Percentiles rank a stretch among this genome's conserved stretches.
Conservation (phyloP, 2,888 invertebrate genomes). For the Ochropacha duplaris region DNA sequence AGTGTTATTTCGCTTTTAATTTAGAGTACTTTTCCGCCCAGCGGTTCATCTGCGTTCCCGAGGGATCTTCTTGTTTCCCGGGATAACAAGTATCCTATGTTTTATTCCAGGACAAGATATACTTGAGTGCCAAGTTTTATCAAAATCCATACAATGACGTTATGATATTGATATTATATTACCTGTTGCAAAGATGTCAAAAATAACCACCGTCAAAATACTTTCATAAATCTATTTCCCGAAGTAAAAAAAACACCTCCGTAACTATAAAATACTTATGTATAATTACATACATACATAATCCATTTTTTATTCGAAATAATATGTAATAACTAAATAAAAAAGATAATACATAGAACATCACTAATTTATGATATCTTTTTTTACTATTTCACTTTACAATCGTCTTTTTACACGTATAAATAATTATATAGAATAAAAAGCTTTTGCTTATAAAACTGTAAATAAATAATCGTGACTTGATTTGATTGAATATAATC, state of each 20-base stretch:
- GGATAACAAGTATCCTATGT: too few relatives aligned
- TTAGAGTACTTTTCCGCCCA: too few relatives aligned
- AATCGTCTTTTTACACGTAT: constrained; percentile 14
- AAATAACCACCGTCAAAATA: constrained; percentile 24
- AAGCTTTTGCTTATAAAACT: background rate
- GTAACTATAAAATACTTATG: constrained; percentile 35
- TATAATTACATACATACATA: constrained; percentile 45
- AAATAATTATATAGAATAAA: background rate
- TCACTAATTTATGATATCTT: constrained; percentile 34
- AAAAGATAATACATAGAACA: constrained; percentile 51
- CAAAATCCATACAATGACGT: too few relatives aligned
- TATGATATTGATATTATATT: too few relatives aligned
- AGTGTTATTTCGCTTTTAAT: too few relatives aligned
- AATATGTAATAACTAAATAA: constrained; percentile 43
- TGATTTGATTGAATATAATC: background rate
- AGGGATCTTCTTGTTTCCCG: too few relatives aligned
- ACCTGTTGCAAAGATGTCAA: too few relatives aligned
- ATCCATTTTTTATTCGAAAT: constrained; percentile 49
- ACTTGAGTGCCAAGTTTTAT: too few relatives aligned
- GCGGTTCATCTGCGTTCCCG: too few relatives aligned
- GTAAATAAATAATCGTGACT: background rate
- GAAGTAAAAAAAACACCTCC: constrained; percentile 20
- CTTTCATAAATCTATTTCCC: constrained; percentile 11
- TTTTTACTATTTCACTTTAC: constrained; percentile 27
- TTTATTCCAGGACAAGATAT: too few relatives aligned